Evolutionary conservation across 2,888 invertebrate genomes (phyloP).

Genomic region (Serripes groenlandicus): DNA sequence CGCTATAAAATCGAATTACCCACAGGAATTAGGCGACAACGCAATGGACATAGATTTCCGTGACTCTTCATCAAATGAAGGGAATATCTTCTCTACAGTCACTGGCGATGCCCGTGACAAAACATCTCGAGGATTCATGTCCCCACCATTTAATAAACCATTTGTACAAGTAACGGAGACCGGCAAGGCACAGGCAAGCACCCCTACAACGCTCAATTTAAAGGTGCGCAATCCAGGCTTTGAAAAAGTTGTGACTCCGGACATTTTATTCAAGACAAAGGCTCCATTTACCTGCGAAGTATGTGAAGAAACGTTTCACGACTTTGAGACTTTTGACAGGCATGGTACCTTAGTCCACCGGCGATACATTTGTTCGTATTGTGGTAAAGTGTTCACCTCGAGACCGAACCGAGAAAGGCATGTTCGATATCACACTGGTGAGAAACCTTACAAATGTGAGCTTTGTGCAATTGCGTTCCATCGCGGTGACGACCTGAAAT

Average conservation of each 20-base stretch:
- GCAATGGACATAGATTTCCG: background rate
- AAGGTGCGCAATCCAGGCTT: slow-evolving; percentile 69
- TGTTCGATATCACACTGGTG: slow-evolving; percentile 85
- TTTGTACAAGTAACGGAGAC: no score
- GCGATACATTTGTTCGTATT: slow-evolving; percentile 84
- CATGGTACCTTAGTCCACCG: slow-evolving; percentile 82
- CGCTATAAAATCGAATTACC: slow-evolving; percentile 1
- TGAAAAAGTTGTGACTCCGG: slow-evolving; percentile 76
- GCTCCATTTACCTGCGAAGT: slow-evolving; percentile 72
- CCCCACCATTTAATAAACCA: slow-evolving; percentile 27
- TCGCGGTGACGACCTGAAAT: slow-evolving; percentile 81
- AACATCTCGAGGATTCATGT: no score
- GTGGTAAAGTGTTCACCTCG: slow-evolving; percentile 84
- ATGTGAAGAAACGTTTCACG: slow-evolving; percentile 71
- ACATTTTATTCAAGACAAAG: slow-evolving; percentile 71
- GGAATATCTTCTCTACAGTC: background rate
- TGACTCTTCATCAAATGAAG: background rate
- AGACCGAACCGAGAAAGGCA: slow-evolving; percentile 85
- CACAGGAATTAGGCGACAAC: background rate
- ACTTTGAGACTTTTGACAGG: slow-evolving; percentile 80
- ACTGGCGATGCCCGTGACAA: no score
- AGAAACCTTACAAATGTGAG: slow-evolving; percentile 82
- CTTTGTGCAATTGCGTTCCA: slow-evolving; percentile 77
- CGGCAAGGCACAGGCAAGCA: background rate
- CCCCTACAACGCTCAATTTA: slow-evolving; percentile 48